These are phyloP conservation scores for Myotis lucifugus DNA, from an alignment of 2,113 vertebrate genomes.

Conservation along the genomic window DNA sequence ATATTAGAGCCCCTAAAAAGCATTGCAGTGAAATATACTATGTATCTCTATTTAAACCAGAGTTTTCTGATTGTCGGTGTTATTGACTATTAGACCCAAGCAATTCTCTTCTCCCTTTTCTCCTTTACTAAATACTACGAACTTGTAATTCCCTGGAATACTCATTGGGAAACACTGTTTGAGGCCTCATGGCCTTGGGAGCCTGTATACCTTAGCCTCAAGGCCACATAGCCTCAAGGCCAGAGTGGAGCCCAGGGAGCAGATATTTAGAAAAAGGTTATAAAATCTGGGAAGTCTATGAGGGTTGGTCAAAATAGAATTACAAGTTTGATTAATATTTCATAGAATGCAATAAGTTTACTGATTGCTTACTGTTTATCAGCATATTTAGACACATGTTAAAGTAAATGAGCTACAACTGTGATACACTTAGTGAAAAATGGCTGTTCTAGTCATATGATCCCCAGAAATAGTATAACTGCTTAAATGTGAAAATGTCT, in stretches of 20 bases:
- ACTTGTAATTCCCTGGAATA: background rate
- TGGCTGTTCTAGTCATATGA: background rate
- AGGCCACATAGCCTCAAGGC: background rate
- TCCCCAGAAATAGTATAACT: background rate
- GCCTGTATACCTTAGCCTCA: too few species aligned
- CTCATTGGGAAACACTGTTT: background rate
- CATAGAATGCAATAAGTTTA: background rate
- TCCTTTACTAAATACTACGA: background rate
- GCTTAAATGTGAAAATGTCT: background rate
- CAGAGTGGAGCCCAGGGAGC: background rate
- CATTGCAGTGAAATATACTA: background rate
- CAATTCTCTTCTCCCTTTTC: background rate
- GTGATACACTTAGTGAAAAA: background rate
- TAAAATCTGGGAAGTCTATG: background rate
- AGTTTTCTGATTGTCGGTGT: background rate
- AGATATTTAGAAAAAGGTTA: background rate
- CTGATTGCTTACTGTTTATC: background rate
- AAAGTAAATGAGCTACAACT: background rate
- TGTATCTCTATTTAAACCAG: background rate
- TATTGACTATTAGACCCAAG: background rate
- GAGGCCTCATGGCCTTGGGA: background rate
- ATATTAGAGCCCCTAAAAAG: background rate
- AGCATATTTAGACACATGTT: background rate
- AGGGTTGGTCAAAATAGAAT: background rate
- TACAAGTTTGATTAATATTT: background rate